phyloP scores from a whole-genome alignment of 2,113 vertebrate species.

The Psilopsiagon aurifrons region DNA sequence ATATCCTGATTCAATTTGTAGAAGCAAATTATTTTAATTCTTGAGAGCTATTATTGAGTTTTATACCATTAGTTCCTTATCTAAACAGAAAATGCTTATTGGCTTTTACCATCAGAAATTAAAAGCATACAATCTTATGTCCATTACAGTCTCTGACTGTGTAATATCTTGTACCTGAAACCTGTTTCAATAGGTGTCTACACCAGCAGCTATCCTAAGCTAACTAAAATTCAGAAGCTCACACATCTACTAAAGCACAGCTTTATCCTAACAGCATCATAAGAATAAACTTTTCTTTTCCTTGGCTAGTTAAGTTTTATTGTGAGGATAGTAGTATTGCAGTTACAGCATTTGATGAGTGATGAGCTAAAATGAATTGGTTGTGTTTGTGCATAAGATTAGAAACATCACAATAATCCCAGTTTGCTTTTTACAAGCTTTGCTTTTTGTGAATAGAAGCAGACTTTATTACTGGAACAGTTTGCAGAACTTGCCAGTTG shows the following conservation, averaged over 20 bases:
- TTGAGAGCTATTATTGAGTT: background rate
- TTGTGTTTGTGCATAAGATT: background rate
- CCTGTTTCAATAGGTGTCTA: background rate
- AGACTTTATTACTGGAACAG: background rate
- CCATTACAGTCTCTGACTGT: background rate
- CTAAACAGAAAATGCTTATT: background rate
- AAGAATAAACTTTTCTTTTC: background rate
- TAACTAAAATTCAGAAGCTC: background rate
- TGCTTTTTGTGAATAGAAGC: background rate
- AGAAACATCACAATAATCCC: background rate
- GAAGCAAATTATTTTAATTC: background rate
- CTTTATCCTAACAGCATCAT: background rate
- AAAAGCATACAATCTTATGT: background rate
- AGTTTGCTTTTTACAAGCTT: background rate
- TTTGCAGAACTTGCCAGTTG: background rate
- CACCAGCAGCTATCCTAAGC: background rate
- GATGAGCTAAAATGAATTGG: background rate
- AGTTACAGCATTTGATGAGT: background rate
- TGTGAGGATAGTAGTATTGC: background rate
- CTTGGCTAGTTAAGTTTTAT: background rate
- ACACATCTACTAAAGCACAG: background rate
- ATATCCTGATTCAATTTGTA: background rate
- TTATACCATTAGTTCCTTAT: background rate
- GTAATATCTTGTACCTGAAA: background rate
- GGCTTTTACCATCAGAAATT: background rate